Evolutionary conservation across 1,140 invertebrate genomes (phyloP).

Genomic region (Amphibalanus amphitrite): DNA sequence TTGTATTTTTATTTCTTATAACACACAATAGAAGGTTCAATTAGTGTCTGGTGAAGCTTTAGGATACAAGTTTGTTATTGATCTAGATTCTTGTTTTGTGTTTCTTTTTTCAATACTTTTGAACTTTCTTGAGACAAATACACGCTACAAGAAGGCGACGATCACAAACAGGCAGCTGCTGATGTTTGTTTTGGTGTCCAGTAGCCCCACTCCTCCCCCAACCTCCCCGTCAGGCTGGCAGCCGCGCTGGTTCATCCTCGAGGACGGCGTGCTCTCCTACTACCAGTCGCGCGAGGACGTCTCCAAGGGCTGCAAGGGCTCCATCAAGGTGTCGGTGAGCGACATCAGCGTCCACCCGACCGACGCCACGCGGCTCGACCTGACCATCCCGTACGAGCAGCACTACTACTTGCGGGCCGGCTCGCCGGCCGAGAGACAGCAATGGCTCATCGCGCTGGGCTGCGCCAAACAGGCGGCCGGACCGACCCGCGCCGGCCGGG

Average conservation of each 20-base stretch:
- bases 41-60: too few relatives aligned
- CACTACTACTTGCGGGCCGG: conserved; percentile 59
- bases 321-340: conserved; percentile 59
- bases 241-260: conserved; percentile 64
- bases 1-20: conserved; percentile 21
- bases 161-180: too few relatives aligned
- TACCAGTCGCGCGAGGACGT: conserved; percentile 68
- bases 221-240: conserved; percentile 49
- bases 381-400: conserved; percentile 62
- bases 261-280: conserved; percentile 59
- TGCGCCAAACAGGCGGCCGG: conserved; percentile 49
- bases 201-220: neutral
- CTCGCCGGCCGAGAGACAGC: conserved; percentile 52
- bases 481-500: conserved; percentile 31
- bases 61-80: too few relatives aligned
- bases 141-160: too few relatives aligned
- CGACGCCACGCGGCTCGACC: conserved; percentile 49
- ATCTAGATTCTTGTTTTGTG: too few relatives aligned
- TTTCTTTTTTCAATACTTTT: too few relatives aligned
- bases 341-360: conserved; percentile 57
- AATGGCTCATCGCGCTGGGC: conserved; percentile 60
- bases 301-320: conserved; percentile 64
- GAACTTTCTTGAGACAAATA: too few relatives aligned
- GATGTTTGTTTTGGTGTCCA: neutral
- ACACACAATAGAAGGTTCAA: too few relatives aligned